These are phyloP conservation scores for Channallabes apus DNA, from an alignment of 2,797 vertebrate genomes.

Conservation along the genomic window DNA sequence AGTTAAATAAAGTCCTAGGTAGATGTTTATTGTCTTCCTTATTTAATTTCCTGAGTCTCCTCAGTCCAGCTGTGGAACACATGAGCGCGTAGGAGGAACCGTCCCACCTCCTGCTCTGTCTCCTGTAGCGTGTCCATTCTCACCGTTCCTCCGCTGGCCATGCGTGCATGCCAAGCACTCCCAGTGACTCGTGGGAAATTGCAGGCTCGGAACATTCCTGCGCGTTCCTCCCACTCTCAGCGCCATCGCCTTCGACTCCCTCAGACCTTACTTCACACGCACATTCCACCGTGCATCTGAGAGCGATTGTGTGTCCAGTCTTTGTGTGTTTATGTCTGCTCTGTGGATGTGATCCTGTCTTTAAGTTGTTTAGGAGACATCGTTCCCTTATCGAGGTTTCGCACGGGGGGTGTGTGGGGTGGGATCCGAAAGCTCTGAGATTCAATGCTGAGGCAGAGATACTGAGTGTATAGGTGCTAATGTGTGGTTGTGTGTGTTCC, in stretches of 20 bases:
- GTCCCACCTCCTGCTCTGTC: not conserved
- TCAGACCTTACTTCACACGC: slow-evolving; percentile 62
- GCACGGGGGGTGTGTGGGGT: not conserved
- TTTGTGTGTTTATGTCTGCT: slow-evolving; percentile 28
- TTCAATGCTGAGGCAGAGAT: not conserved
- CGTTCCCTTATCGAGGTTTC: slow-evolving; percentile 34
- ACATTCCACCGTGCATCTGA: slow-evolving; percentile 56
- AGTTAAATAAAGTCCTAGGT: not conserved
- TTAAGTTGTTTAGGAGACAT: slow-evolving; percentile 16
- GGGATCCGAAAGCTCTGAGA: not conserved
- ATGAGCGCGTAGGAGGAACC: slow-evolving; percentile 22
- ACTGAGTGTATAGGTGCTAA: slow-evolving; percentile 9
- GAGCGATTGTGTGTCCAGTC: slow-evolving; percentile 26
- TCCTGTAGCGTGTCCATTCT: slow-evolving; percentile 28
- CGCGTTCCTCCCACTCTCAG: slow-evolving; percentile 48
- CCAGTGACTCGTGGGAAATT: slow-evolving; percentile 58
- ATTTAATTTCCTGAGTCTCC: not conserved
- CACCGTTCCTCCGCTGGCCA: slow-evolving; percentile 32
- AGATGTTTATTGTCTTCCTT: not conserved
- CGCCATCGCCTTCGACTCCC: slow-evolving; percentile 52
- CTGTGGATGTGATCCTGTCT: not conserved
- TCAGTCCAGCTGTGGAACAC: slow-evolving; percentile 25
- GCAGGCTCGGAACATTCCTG: slow-evolving; percentile 63
- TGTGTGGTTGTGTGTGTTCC: not conserved
- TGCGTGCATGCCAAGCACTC: slow-evolving; percentile 37